Conservation (phyloP, 2,888 invertebrate species). For the Noctua janthe region DNA sequence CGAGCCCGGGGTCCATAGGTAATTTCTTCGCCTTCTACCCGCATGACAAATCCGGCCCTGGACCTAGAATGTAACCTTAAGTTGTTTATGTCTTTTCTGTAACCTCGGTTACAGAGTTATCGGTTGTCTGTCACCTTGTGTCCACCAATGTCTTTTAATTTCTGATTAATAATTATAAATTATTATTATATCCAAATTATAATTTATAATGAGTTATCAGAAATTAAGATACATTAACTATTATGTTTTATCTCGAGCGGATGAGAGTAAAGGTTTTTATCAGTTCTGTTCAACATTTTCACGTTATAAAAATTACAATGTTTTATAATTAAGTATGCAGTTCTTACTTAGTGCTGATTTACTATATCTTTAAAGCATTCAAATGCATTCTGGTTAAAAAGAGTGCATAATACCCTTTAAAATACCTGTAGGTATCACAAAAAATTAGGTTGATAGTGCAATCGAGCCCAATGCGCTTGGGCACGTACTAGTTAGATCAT, state of each 20-base stretch:
- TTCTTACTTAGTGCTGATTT: background rate
- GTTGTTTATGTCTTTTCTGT: background rate
- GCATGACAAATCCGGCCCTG: background rate
- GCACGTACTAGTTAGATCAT: background rate
- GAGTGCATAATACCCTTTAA: background rate
- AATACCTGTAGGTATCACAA: background rate
- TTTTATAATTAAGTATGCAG: background rate
- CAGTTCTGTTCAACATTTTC: too few species aligned
- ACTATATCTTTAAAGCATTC: background rate
- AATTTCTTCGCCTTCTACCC: background rate
- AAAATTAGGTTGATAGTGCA: background rate
- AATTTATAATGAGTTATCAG: slow-evolving; percentile 7
- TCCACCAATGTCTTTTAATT: too few species aligned
- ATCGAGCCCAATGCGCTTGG: background rate
- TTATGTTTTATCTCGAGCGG: slow-evolving; percentile 1
- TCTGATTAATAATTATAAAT: too few species aligned
- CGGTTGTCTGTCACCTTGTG: slow-evolving; percentile 11
- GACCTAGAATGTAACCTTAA: background rate
- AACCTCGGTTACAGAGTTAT: slow-evolving; percentile 5
- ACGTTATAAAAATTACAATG: background rate
- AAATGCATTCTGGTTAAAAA: background rate
- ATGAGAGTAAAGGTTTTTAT: background rate
- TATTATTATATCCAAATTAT: too few species aligned
- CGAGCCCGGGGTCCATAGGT: background rate
- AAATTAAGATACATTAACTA: background rate